phyloP scores from a whole-genome alignment of 2,888 invertebrate species.

The Bimastos eiseni region DNA sequence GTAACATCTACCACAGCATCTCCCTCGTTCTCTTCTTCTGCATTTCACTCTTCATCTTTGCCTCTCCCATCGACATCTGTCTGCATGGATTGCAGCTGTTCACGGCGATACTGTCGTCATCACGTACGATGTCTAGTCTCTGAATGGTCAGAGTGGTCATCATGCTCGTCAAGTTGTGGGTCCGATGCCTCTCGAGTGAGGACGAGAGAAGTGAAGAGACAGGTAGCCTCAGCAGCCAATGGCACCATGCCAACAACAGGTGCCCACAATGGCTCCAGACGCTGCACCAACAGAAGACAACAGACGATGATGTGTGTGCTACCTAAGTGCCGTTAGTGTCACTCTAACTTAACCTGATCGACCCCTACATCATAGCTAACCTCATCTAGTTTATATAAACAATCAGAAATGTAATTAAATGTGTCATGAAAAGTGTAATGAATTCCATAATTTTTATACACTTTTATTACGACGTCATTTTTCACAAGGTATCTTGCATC shows the following conservation, averaged over 20 bases:
- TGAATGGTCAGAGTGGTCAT: background rate
- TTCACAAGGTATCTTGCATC: no score
- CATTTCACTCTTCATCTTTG: background rate
- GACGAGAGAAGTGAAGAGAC: constrained; percentile 6
- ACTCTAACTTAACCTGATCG: background rate
- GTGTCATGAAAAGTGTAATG: no score
- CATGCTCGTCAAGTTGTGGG: constrained; percentile 8
- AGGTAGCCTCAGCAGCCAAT: background rate
- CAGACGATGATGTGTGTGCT: background rate
- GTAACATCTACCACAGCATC: background rate
- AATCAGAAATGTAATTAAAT: no score
- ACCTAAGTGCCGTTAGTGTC: background rate
- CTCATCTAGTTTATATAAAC: no score
- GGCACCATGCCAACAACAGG: background rate
- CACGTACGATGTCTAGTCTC: background rate
- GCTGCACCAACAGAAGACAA: background rate
- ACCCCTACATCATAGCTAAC: no score
- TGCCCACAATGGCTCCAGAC: background rate
- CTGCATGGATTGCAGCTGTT: background rate
- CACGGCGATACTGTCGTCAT: background rate
- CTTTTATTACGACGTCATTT: no score
- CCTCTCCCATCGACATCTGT: background rate
- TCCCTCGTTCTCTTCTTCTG: background rate
- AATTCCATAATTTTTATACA: no score
- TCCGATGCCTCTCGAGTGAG: background rate